Evolutionary conservation across 2,113 vertebrate genomes (phyloP), one percentile per base, ranked within the genome.

Genomic region (Lota lota): DNA sequence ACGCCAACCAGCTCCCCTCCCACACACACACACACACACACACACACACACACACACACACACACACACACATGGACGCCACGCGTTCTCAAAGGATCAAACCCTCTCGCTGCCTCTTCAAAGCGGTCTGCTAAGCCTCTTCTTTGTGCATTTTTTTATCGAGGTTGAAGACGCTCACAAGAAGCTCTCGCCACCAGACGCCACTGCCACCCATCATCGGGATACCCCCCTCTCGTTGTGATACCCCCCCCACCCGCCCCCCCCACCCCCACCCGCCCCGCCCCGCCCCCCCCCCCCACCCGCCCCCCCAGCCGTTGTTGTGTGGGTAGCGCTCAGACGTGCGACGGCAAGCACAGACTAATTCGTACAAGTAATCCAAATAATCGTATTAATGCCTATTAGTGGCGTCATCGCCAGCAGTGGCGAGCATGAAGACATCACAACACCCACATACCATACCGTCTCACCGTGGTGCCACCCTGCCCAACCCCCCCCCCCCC

Each of bases 371-470:
- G 83, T 76, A 88, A 87, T 88, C 87, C 89, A 90, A 91, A 92
- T 92, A 92, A 92, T 90, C 85, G 68, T 79, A 90, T 92, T 92
- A 92, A 93, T 92, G 87, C 88, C 84, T 83, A 88, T 90, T 91
- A 90, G 86, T 82, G 72, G 86, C 87, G 74, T 84, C 82, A 83
- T 69, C 87, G 75, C 83, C 82, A 83, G 69, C 71, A 89, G 86
- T 84, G 88, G 86, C 67, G 84, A 87, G 85, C 86, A 84, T 86
- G 83, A 86, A 91, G 87, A 85, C 89, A 86, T 88, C 86, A 85
- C 75, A 79, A 90, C 91, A 89, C 90, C 91, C 91, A 91, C 89
- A 83, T 86, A 63, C 75, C 18, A 73, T 56, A 17, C 78, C 24
- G 63, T 61, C 67, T 60, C 53, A 50, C 69, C 61, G 61, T 79